Conservation (phyloP, 2,797 vertebrate species). For the Enteromius paludinosus region DNA sequence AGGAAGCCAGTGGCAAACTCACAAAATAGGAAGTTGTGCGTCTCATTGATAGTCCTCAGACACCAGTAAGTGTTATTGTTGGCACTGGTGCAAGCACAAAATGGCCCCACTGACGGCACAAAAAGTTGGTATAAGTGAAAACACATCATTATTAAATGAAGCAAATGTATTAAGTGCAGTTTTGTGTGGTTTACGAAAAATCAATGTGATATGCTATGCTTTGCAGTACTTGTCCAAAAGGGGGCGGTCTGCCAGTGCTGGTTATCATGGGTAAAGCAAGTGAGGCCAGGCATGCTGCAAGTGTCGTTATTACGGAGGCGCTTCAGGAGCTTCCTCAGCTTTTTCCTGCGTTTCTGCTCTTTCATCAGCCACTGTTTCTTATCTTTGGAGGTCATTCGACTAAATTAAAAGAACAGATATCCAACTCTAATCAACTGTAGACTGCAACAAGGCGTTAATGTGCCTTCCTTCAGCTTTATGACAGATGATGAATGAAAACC, state of each 20-base stretch:
- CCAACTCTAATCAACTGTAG: not conserved
- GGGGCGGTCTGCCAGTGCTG: slow-evolving; percentile 98
- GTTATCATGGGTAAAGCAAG: slow-evolving; percentile 98
- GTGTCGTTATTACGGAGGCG: slow-evolving; percentile 96
- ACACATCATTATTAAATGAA: not conserved
- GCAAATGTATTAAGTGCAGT: not conserved
- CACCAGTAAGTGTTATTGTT: slow-evolving; percentile 99
- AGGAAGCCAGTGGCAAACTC: slow-evolving; percentile 98
- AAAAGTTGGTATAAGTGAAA: not conserved
- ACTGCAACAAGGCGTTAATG: not conserved
- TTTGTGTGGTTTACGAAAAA: not conserved
- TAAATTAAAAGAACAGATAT: not conserved
- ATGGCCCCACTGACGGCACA: slow-evolving; percentile 86
- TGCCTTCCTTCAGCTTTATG: not conserved
- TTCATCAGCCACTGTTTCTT: slow-evolving; percentile 88
- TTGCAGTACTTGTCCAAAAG: slow-evolving; percentile 92
- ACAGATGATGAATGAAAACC: slow-evolving; percentile 8
- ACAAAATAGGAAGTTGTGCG: slow-evolving; percentile 97
- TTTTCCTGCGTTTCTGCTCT: slow-evolving; percentile 94
- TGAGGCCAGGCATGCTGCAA: slow-evolving; percentile 98
- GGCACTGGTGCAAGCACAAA: slow-evolving; percentile 97
- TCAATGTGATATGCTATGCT: slow-evolving; percentile 4
- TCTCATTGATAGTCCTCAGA: slow-evolving; percentile 94
- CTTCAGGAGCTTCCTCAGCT: slow-evolving; percentile 93
- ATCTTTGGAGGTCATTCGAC: slow-evolving; percentile 71